Evolutionary conservation across 2,888 invertebrate species (phyloP).

Genomic region (Eupeodes latifasciatus): DNA sequence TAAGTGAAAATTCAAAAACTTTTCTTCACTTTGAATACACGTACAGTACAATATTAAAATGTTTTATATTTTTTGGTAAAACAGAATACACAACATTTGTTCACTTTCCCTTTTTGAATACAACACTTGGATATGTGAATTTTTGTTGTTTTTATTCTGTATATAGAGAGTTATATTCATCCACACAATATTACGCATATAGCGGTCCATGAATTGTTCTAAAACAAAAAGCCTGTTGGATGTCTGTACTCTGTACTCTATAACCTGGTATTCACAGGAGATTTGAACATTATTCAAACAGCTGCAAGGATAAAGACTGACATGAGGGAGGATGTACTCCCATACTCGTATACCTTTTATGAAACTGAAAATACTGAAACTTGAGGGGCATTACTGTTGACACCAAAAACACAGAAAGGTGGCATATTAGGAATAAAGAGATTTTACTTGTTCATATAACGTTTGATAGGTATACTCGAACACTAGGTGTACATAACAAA

Average conservation of each 20-base stretch:
- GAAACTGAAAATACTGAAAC: slow-evolving; percentile 20
- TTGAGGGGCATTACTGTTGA: slow-evolving; percentile 43
- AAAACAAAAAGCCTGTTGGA: slow-evolving; percentile 57
- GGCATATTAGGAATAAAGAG: slow-evolving; percentile 30
- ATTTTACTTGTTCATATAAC: slow-evolving; percentile 21
- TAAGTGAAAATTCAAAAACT: too few species aligned
- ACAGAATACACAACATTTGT: neutral
- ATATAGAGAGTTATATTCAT: neutral
- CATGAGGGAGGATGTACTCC: neutral
- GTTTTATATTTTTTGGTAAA: neutral
- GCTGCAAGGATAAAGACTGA: neutral
- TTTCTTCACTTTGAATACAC: too few species aligned
- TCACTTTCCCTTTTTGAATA: neutral
- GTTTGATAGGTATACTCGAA: too few species aligned
- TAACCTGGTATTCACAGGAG: slow-evolving; percentile 19
- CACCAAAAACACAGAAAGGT: slow-evolving; percentile 36
- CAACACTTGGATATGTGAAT: neutral
- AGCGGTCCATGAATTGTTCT: slow-evolving; percentile 19
- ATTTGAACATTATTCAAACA: slow-evolving; percentile 40
- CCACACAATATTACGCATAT: slow-evolving; percentile 47
- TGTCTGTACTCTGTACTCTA: neutral
- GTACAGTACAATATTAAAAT: too few species aligned
- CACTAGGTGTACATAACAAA: neutral
- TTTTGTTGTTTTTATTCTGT: neutral
- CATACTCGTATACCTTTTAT: slow-evolving; percentile 15